phyloP scores from a whole-genome alignment of 2,113 vertebrate genomes.

The Trogon melanurus region DNA sequence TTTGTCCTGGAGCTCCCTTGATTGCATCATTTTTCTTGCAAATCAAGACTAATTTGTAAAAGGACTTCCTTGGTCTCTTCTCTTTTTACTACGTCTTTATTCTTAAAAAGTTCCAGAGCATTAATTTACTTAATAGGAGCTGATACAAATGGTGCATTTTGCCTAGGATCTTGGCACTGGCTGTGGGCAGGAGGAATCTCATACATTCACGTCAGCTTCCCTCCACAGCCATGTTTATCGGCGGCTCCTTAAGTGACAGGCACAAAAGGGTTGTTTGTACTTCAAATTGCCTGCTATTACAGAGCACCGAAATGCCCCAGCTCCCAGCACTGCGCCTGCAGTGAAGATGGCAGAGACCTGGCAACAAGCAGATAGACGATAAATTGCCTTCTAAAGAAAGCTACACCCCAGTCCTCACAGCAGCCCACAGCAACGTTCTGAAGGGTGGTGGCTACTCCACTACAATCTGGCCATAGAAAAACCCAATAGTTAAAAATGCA shows the following conservation, averaged over 20 bases:
- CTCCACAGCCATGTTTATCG: constrained; percentile 69
- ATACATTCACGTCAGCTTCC: constrained; percentile 68
- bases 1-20: not conserved
- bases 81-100: not conserved
- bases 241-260: constrained; percentile 60
- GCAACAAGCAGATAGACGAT: constrained; percentile 44
- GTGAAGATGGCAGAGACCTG: constrained; percentile 45
- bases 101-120: constrained; percentile 47
- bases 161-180: constrained; percentile 57
- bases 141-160: constrained; percentile 63
- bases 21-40: constrained; percentile 65
- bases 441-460: not conserved
- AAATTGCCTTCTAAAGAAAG: constrained; percentile 15
- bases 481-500: not conserved
- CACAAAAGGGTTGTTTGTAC: constrained; percentile 61
- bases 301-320: not conserved
- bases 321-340: constrained; percentile 35
- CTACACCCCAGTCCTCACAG: not conserved
- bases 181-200: constrained; percentile 55
- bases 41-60: constrained; percentile 40
- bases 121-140: constrained; percentile 74
- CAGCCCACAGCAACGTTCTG: accelerated
- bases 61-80: constrained; percentile 17
- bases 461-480: not conserved
- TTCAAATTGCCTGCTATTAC: constrained; percentile 58